Percentiles rank a stretch among this genome's conserved stretches.
phyloP scores from a whole-genome alignment of 1,140 invertebrate genomes.

The Bombus waltoni region DNA sequence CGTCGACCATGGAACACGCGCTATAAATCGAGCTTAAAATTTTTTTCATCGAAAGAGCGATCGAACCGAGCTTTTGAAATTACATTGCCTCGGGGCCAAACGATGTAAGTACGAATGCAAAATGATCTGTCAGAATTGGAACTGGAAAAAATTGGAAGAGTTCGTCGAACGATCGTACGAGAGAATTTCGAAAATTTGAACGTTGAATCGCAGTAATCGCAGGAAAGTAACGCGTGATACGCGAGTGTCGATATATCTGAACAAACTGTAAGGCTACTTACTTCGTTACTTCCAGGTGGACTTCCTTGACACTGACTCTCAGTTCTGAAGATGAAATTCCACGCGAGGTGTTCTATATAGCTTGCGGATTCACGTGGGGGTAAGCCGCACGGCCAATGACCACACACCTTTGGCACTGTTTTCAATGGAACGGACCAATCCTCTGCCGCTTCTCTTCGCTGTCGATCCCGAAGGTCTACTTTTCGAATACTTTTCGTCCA shows the following conservation, averaged over 20 bases:
- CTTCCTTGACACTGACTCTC: conserved; percentile 81
- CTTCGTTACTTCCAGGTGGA: conserved; percentile 74
- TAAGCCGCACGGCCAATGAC: conserved; percentile 76
- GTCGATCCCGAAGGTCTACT: conserved; percentile 53
- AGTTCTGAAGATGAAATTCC: conserved; percentile 82
- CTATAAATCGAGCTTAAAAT: conserved; percentile 1
- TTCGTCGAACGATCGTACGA: background rate
- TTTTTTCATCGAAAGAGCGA: background rate
- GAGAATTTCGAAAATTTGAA: background rate
- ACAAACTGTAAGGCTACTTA: conserved; percentile 69
- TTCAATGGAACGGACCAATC: conserved; percentile 77
- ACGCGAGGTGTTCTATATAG: conserved; percentile 81
- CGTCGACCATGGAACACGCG: no score
- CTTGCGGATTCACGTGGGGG: conserved; percentile 76
- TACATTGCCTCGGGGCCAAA: no score
- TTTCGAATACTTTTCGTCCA: conserved; percentile 38
- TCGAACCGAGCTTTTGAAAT: background rate
- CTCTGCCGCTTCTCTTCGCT: background rate
- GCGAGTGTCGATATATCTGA: background rate
- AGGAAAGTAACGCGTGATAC: no score
- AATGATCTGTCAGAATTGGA: background rate
- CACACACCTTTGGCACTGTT: conserved; percentile 73
- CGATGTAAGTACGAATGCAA: conserved; percentile 22
- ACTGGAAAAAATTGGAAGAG: background rate
- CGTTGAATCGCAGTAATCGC: background rate